A percentile compares a stretch with the other conserved stretches of the same genome.
Conservation (phyloP, 1,140 invertebrate species). For the Drosophila takahashii region DNA sequence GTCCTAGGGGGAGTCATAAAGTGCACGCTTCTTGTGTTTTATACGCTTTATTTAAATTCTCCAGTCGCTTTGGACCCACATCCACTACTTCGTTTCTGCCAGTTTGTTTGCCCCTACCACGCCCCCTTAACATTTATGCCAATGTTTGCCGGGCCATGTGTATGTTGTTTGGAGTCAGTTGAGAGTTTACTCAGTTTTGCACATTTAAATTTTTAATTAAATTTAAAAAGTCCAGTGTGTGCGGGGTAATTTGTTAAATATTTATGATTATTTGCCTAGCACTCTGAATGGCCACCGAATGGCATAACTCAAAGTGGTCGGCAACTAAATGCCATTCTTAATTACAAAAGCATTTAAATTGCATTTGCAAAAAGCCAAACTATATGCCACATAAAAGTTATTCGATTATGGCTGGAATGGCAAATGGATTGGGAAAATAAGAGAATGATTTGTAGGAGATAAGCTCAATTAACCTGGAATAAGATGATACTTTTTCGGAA, state of each 20-base stretch:
- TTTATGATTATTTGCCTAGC: slow-evolving; percentile 46
- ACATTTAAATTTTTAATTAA: slow-evolving; percentile 80
- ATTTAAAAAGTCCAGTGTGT: slow-evolving; percentile 59
- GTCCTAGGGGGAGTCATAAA: slow-evolving; percentile 59
- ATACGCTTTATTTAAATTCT: slow-evolving; percentile 64
- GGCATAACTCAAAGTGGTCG: slow-evolving; percentile 6
- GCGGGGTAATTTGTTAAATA: slow-evolving; percentile 43
- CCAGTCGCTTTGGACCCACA: slow-evolving; percentile 37
- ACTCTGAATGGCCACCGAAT: slow-evolving; percentile 23
- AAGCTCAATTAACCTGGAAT: slow-evolving; percentile 12
- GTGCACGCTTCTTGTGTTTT: slow-evolving; percentile 57
- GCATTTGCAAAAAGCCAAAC: slow-evolving; percentile 17
- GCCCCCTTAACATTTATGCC: not conserved
- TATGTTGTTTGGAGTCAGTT: slow-evolving; percentile 11
- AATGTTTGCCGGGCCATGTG: slow-evolving; percentile 14
- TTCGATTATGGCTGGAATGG: slow-evolving; percentile 8
- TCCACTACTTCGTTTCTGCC: slow-evolving; percentile 9
- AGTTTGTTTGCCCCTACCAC: slow-evolving; percentile 2
- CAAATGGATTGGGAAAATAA: not conserved
- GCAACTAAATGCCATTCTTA: slow-evolving; percentile 39
- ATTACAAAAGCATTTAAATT: slow-evolving; percentile 28
- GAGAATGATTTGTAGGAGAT: slow-evolving; percentile 4
- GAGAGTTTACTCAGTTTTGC: slow-evolving; percentile 42
- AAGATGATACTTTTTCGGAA: too few relatives aligned
- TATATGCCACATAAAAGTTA: slow-evolving; percentile 1